Conservation (phyloP, 2,888 invertebrate genomes). For the Elegia similella region DNA sequence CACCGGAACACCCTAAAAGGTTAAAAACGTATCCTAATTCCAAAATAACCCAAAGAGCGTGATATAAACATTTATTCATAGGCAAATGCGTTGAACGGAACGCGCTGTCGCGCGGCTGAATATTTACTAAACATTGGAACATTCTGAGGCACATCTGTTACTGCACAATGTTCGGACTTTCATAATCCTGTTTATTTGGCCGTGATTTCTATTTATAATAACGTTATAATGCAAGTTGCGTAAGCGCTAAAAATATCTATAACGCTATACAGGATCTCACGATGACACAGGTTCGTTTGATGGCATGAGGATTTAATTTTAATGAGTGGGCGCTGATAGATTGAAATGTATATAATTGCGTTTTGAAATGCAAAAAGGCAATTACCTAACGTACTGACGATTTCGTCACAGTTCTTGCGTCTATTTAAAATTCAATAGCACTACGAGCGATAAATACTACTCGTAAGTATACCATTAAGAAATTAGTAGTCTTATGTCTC, state of each 20-base stretch:
- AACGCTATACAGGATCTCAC: background rate
- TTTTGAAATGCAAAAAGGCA: too few relatives aligned
- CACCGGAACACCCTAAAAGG: too few relatives aligned
- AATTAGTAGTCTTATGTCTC: too few relatives aligned
- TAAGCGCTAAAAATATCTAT: conserved; percentile 17
- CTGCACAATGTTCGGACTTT: conserved; percentile 17
- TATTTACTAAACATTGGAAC: conserved; percentile 19
- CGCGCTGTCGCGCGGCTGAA: conserved; percentile 14
- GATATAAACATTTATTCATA: conserved; percentile 15
- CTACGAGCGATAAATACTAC: too few relatives aligned
- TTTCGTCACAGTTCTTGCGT: too few relatives aligned
- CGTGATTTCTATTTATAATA: conserved; percentile 23
- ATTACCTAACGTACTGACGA: too few relatives aligned
- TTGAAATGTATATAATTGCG: too few relatives aligned
- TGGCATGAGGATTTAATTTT: too few relatives aligned
- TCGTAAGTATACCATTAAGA: too few relatives aligned
- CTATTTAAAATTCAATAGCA: too few relatives aligned
- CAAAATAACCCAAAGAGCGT: background rate
- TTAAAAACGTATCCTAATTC: background rate
- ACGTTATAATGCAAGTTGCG: conserved; percentile 18
- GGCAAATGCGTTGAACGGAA: conserved; percentile 6
- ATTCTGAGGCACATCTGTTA: conserved; percentile 15
- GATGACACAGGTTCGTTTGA: too few relatives aligned
- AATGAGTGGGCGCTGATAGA: too few relatives aligned
- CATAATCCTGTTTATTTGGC: conserved; percentile 22